Evolutionary conservation across 2,797 vertebrate species (phyloP).

Genomic region (Epinephelus awoara): DNA sequence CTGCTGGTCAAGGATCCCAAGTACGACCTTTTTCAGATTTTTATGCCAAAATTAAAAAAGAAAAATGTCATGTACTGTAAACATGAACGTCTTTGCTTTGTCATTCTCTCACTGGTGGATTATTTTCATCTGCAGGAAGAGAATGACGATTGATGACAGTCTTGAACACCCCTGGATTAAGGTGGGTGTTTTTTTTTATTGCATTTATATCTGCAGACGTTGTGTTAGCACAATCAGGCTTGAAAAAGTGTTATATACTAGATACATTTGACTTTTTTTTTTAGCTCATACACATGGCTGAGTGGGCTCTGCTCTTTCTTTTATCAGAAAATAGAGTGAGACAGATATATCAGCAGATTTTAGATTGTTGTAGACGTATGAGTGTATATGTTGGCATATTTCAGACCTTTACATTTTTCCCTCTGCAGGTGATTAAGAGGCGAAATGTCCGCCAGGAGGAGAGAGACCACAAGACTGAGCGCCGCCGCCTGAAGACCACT

Average conservation of each 20-base stretch:
- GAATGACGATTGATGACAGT: slow-evolving; percentile 97
- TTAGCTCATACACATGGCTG: too few relatives aligned
- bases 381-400: too few relatives aligned
- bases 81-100: not conserved
- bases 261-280: too few relatives aligned
- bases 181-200: slow-evolving; percentile 80
- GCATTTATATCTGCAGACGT: not conserved
- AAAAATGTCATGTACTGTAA: not conserved
- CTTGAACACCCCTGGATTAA: slow-evolving; percentile 98
- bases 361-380: too few relatives aligned
- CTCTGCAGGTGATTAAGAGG: slow-evolving; percentile 93
- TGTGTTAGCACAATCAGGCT: too few relatives aligned
- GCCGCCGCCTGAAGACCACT: slow-evolving; percentile 95
- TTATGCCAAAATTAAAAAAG: not conserved
- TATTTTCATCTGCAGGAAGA: slow-evolving; percentile 86
- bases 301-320: too few relatives aligned
- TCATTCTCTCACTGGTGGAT: slow-evolving; percentile 15
- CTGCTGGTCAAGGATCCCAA: slow-evolving; percentile 98
- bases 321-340: too few relatives aligned
- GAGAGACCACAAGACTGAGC: slow-evolving; percentile 90
- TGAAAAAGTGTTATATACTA: too few relatives aligned
- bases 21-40: slow-evolving; percentile 78
- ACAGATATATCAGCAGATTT: too few relatives aligned
- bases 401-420: not conserved
- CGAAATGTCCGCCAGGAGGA: slow-evolving; percentile 95